Base-by-base conservation (phyloP, 2,113 vertebrate species). In the Cinclus cinclus region DNA sequence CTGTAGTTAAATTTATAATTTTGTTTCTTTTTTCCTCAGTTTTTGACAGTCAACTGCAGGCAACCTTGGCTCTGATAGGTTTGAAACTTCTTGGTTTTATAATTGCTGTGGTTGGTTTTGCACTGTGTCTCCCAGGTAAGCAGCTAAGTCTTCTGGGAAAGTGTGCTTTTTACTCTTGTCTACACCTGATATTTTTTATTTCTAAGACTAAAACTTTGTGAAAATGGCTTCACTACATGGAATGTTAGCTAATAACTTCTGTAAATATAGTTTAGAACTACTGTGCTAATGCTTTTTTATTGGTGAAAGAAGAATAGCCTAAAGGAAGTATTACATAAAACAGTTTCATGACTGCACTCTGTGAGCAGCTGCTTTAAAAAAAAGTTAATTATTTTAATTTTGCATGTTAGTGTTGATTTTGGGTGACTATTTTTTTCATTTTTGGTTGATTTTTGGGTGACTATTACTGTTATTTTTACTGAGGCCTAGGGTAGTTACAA, bases 91-190 rank as follows among this genome's bases (percentile, higher is more conserved):
- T 98, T 86, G 98, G 97, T 53, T 98, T 96, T 64, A 21, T 98
- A 63, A 95, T 98, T 62, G 96, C 97, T 15, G 42, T 98, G 64
- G 95, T 96, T 82, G 98, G 98, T 89, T 92, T 98, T 79, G 96
- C 92, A 81, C 86, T 98, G 35, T 98, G 95, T 89, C 65, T 98
- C 59, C 46, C 95, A 94, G 97, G 98, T 98, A 95, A 97, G 96
- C n/a, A 68, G 49, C 62, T 42, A 8, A 5, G 9, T 41, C 16
- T 55, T 41, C 58, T 83, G 4, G 53, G 21, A 24, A 87, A 60
- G 18, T 55, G 10, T 30, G 59, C 23, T 86, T 87, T 81, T 92
- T 50, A 30, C 20, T 52, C 50, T 86, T 24, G 9, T 28, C 60
- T 77, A 0, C 31, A 9, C 9, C 30, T 44, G 33, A 20, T 47